A percentile compares a stretch with the other conserved stretches of the same genome.
phyloP scores from a whole-genome alignment of 1,140 invertebrate genomes.

The Neelides sp. region DNA sequence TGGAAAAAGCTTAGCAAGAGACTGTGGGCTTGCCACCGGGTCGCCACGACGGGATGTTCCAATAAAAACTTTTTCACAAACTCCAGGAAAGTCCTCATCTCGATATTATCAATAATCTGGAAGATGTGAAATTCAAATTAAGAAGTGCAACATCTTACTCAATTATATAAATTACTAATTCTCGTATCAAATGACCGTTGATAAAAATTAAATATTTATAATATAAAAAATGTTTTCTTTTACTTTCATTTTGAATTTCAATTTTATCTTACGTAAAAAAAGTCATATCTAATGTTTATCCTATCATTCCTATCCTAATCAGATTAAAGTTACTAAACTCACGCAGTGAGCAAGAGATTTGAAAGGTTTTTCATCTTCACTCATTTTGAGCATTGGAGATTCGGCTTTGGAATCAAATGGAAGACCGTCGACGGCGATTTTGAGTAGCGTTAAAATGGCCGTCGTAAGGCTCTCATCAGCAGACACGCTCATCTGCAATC shows the following conservation, averaged over 20 bases:
- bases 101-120: slow-evolving; percentile 25
- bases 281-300: no score
- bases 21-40: slow-evolving; percentile 86
- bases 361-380: slow-evolving; percentile 25
- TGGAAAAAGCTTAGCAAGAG: slow-evolving; percentile 51
- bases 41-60: slow-evolving; percentile 32
- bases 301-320: no score
- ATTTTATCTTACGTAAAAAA: no score
- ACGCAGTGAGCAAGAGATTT: slow-evolving; percentile 27
- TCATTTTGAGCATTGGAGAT: slow-evolving; percentile 21
- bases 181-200: no score
- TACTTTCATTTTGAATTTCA: no score
- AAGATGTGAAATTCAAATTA: background rate
- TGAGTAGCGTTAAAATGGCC: slow-evolving; percentile 24
- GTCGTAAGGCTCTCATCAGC: slow-evolving; percentile 73
- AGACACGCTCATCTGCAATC: slow-evolving; percentile 54
- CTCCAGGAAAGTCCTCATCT: slow-evolving; percentile 29
- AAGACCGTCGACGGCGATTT: slow-evolving; percentile 29
- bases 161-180: background rate
- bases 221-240: no score
- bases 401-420: slow-evolving; percentile 28
- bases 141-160: background rate
- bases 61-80: slow-evolving; percentile 51
- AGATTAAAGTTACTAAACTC: no score
- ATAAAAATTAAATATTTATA: no score